Percentiles rank a stretch among this genome's conserved stretches.
These are phyloP conservation scores for Allacma fusca DNA, from an alignment of 2,888 invertebrate species.

Conservation along the genomic window DNA sequence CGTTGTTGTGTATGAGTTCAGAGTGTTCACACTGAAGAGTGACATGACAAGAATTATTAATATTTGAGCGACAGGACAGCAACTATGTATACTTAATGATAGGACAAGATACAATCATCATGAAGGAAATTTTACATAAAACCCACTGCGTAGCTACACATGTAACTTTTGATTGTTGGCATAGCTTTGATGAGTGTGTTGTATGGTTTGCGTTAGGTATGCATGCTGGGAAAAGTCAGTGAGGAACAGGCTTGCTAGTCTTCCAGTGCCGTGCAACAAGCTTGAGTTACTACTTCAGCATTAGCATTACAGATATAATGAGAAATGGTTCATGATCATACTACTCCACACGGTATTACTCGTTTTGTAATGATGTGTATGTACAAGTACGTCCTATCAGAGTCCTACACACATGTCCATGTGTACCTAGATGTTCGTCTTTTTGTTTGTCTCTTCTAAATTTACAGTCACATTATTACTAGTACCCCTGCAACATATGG, in stretches of 20 bases:
- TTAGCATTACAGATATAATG: neutral
- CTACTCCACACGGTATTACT: neutral
- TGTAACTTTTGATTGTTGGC: constrained; percentile 40
- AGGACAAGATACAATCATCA: constrained; percentile 39
- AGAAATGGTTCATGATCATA: neutral
- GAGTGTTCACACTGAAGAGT: constrained; percentile 50
- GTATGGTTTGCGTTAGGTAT: neutral
- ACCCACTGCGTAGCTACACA: constrained; percentile 34
- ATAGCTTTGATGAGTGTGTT: constrained; percentile 31
- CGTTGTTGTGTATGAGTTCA: neutral
- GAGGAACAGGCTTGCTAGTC: too few species aligned
- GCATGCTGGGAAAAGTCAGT: neutral
- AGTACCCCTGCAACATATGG: neutral
- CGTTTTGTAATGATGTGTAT: too few species aligned
- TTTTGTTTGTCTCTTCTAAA: constrained; percentile 23
- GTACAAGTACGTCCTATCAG: too few species aligned
- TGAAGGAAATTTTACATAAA: constrained; percentile 16
- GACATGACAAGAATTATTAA: constrained; percentile 57
- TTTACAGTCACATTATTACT: neutral
- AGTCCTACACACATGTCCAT: too few species aligned
- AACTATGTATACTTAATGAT: constrained; percentile 39
- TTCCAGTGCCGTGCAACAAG: too few species aligned
- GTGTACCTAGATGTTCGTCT: constrained; percentile 17
- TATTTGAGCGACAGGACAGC: constrained; percentile 47
- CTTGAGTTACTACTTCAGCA: too few species aligned